A percentile compares a stretch with the other conserved stretches of the same genome.
These are phyloP conservation scores for Ceratotherium simum DNA, from an alignment of 2,113 vertebrate species.

Conservation along the genomic window DNA sequence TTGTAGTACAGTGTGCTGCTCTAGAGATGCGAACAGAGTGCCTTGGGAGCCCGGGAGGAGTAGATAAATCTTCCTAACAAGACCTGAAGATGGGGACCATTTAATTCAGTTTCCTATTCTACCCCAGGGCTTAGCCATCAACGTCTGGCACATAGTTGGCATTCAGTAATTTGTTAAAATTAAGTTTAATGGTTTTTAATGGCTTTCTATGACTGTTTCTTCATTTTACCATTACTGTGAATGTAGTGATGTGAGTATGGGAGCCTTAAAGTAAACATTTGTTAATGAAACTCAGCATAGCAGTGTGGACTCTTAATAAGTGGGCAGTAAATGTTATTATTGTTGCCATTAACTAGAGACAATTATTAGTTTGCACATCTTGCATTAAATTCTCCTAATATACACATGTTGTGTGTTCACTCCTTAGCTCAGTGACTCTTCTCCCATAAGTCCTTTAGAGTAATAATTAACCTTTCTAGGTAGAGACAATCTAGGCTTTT, in stretches of 20 bases:
- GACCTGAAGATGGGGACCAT: background rate
- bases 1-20: background rate
- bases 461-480: background rate
- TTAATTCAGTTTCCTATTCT: background rate
- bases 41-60: background rate
- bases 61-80: background rate
- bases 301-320: background rate
- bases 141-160: background rate
- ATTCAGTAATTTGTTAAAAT: conserved; percentile 18
- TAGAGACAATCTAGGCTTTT: background rate
- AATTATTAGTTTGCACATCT: background rate
- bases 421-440: background rate
- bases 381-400: conserved; percentile 1
- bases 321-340: background rate
- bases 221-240: background rate
- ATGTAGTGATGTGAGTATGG: background rate
- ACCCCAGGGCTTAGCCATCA: background rate
- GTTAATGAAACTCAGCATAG: background rate
- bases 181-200: background rate
- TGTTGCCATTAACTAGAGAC: background rate
- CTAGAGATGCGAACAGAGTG: background rate
- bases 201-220: background rate
- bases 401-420: background rate
- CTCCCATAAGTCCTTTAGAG: background rate
- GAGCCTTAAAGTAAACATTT: background rate